Base-by-base conservation (phyloP, 2,888 invertebrate species). In the Chloroclysta siterata region DNA sequence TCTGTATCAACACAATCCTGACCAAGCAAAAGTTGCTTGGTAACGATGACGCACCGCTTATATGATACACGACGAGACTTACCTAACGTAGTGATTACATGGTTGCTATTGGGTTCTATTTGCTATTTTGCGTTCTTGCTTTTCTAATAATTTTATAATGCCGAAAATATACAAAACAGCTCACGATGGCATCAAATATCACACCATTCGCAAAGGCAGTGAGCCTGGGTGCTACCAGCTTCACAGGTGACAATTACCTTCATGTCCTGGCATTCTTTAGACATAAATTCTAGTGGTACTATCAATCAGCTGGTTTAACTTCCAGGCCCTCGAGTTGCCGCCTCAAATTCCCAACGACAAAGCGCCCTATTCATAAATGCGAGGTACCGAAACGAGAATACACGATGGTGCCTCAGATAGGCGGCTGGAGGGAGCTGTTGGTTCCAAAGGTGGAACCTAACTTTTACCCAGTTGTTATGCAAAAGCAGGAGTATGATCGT, bases 381-480 rank as follows among this genome's bases (percentile, higher is more conserved):
- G 89, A 88, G 61, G 22, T 76, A 0, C 81, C 83, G 0, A 72
- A 83, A 47, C 78, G 75, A 29, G 85, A 90, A 65, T 73, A 65
- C 54, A 75, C 79, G 0, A 36, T 82, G 72, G 85, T 93, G 0
- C 87, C 88, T 0, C 89, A 92, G 51, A 71, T 79, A 0, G 89
- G 88, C 0, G 88, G 89, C 5, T 91, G 86, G 77, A 79, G 94
- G 36, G 77, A 81, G 0, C 76, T 94, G 8, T 73, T 95, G 2
- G 83, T 95, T 0, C 95, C 95, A 0, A 91, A 90, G 53, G 82
- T 80, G 2, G 80, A 90, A 36, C 92, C 93, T 0, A 94, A 93
- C 66, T 88, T 89, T 60, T 93, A 94, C 71, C 94, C 95, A 0
- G 95, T 94, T 3, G 85, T 95, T 44, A 91, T 95, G 80, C 93